Conservation (phyloP, 2,888 invertebrate species). For the Ormyrus pomaceus region DNA sequence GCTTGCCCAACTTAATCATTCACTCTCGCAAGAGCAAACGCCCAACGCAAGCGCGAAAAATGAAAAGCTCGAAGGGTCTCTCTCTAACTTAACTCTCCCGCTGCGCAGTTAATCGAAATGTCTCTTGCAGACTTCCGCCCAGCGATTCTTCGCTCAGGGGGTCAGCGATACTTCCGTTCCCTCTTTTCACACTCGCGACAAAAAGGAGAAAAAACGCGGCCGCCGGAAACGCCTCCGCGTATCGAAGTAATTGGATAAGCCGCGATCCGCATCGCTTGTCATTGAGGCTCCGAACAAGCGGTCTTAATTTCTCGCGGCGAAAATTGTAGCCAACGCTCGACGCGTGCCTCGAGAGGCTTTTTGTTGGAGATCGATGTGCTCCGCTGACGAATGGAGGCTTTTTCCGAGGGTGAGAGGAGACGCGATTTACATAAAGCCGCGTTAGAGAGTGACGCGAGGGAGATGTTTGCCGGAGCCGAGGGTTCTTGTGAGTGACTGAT, state of each 20-base stretch:
- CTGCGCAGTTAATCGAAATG: slow-evolving; percentile 73
- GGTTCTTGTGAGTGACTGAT: too few relatives aligned
- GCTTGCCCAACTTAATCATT: too few relatives aligned
- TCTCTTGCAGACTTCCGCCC: slow-evolving; percentile 69
- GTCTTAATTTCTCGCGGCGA: slow-evolving; percentile 67
- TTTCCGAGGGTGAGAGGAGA: slow-evolving; percentile 13
- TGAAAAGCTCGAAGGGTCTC: slow-evolving; percentile 1
- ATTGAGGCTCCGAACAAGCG: slow-evolving; percentile 64
- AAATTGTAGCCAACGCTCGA: too few relatives aligned
- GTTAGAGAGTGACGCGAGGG: slow-evolving; percentile 35
- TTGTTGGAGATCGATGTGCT: too few relatives aligned
- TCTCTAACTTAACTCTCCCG: slow-evolving; percentile 59
- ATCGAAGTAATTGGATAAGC: slow-evolving; percentile 63
- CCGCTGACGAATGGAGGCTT: too few relatives aligned
- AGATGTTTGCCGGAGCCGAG: slow-evolving; percentile 63
- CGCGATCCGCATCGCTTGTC: slow-evolving; percentile 56
- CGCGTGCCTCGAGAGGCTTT: too few relatives aligned
- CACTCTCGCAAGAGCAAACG: neutral
- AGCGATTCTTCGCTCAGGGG: slow-evolving; percentile 57
- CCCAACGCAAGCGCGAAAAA: neutral
- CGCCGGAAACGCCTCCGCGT: slow-evolving; percentile 18
- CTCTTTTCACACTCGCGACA: neutral
- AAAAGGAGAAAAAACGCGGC: slow-evolving; percentile 5
- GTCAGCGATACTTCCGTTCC: slow-evolving; percentile 59
- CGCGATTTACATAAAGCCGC: neutral